Conservation (phyloP, 2,888 invertebrate genomes). For the Campoplex capitator region DNA sequence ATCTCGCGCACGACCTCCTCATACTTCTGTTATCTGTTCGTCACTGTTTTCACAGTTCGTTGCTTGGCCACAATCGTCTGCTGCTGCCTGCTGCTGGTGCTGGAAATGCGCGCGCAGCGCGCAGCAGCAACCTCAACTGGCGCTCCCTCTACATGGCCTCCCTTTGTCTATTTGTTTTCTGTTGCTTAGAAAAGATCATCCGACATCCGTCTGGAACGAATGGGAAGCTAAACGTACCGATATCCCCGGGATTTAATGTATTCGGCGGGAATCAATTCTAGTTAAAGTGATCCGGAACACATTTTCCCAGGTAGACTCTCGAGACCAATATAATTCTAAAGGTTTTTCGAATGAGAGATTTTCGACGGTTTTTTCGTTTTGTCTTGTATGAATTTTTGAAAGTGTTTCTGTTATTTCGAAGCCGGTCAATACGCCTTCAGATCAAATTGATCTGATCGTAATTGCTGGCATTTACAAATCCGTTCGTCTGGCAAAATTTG, state of each 20-base stretch:
- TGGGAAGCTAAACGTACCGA: neutral
- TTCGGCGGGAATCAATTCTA: neutral
- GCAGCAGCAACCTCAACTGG: conserved; percentile 37
- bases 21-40: conserved; percentile 41
- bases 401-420: neutral
- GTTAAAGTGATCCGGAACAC: neutral
- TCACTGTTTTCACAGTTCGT: conserved; percentile 37
- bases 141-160: conserved; percentile 22
- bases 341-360: neutral
- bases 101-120: conserved; percentile 64
- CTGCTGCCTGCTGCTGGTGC: conserved; percentile 36
- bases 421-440: neutral
- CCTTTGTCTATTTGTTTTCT: neutral
- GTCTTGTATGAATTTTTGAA: too few relatives aligned
- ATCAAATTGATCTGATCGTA: neutral
- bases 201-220: neutral
- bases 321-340: neutral
- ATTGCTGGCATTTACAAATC: too few relatives aligned
- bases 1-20: conserved; percentile 22
- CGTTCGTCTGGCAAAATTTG: too few relatives aligned
- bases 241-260: neutral
- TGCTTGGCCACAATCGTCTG: conserved; percentile 55
- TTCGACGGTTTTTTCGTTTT: neutral
- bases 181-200: neutral
- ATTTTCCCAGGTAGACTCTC: neutral